Conservation (phyloP, 2,888 invertebrate species). For the Amphipoea lucens region DNA sequence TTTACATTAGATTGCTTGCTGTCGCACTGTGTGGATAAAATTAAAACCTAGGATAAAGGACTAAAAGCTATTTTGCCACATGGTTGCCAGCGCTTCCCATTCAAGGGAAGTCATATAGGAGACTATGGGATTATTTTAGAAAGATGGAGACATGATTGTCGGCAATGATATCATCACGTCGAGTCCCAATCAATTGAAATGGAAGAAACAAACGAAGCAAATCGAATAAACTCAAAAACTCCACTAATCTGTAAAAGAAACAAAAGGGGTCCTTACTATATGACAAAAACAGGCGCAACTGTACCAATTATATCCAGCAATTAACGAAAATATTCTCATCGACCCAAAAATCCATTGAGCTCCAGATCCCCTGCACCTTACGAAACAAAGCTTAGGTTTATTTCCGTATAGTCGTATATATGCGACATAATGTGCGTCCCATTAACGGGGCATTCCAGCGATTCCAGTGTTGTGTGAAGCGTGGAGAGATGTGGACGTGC, state of each 20-base stretch:
- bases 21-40: neutral
- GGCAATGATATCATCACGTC: too few relatives aligned
- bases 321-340: slow-evolving; percentile 51
- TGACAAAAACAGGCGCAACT: slow-evolving; percentile 36
- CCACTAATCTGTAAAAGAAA: slow-evolving; percentile 5
- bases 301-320: slow-evolving; percentile 40
- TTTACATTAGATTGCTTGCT: neutral
- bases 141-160: neutral
- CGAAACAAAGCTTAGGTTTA: slow-evolving; percentile 65
- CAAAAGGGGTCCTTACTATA: slow-evolving; percentile 29
- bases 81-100: neutral
- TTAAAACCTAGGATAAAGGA: neutral
- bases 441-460: slow-evolving; percentile 65
- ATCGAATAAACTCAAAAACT: neutral
- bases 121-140: neutral
- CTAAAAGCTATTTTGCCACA: neutral
- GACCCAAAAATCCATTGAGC: slow-evolving; percentile 53
- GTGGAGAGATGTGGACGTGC: slow-evolving; percentile 85
- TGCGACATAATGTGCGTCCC: slow-evolving; percentile 58
- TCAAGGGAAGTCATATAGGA: neutral
- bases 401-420: slow-evolving; percentile 63
- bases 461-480: slow-evolving; percentile 74
- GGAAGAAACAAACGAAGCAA: neutral
- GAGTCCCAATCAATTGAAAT: neutral
- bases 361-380: slow-evolving; percentile 56